Percentiles rank a stretch among this genome's conserved stretches.
phyloP scores from a whole-genome alignment of 1,140 invertebrate species.

The Paraescarpia echinospica region DNA sequence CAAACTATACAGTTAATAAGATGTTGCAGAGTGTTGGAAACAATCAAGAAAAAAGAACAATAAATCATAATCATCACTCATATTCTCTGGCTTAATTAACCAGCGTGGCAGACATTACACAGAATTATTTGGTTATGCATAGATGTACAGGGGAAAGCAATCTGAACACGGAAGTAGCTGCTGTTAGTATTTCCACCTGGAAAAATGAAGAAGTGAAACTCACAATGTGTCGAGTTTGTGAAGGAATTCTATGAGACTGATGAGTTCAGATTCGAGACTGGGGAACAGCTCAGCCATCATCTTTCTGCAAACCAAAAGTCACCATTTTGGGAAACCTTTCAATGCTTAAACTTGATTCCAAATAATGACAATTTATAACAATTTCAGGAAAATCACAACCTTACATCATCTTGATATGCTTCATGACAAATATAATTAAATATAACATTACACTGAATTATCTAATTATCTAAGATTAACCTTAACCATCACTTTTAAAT shows the following conservation, averaged over 20 bases:
- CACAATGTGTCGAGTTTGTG: not conserved
- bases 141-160: not conserved
- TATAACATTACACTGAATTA: not conserved
- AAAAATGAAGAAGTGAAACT: not conserved
- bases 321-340: not conserved
- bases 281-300: slow-evolving; percentile 88
- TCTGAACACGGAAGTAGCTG: not conserved
- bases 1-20: too few species aligned
- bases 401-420: too few species aligned
- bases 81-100: too few species aligned
- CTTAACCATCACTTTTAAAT: too few species aligned
- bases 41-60: too few species aligned
- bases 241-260: slow-evolving; percentile 76
- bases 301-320: slow-evolving; percentile 33
- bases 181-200: not conserved
- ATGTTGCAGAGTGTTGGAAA: too few species aligned
- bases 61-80: too few species aligned
- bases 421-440: not conserved
- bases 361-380: too few species aligned
- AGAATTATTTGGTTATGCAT: not conserved
- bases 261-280: slow-evolving; percentile 80
- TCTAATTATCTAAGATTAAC: too few species aligned
- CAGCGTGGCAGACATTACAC: not conserved
- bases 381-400: too few species aligned
- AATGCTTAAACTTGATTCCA: too few species aligned